Conservation (phyloP, 2,797 vertebrate genomes). For the Artibeus lituratus region DNA sequence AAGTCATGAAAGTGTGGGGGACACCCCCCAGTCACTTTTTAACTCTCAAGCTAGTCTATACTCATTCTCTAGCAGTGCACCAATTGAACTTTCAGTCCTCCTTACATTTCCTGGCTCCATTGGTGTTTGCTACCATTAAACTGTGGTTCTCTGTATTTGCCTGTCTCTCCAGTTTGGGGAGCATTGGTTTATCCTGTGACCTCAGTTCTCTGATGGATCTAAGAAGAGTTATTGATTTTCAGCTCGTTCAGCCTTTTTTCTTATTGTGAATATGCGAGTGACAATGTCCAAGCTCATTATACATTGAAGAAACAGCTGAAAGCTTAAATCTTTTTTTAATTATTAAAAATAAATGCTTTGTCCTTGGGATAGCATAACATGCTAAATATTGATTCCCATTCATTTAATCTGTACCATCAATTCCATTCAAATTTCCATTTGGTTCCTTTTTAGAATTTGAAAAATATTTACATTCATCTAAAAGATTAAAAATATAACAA, state of each 20-base stretch:
- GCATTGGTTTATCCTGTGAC: background rate
- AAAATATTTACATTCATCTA: background rate
- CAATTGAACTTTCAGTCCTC: background rate
- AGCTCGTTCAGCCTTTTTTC: background rate
- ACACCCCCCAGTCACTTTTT: background rate
- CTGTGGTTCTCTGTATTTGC: background rate
- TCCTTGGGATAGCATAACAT: background rate
- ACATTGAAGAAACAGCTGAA: background rate
- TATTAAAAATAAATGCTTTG: background rate
- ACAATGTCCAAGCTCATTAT: background rate
- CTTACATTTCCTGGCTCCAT: background rate
- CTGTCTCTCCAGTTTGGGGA: background rate
- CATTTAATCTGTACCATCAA: background rate
- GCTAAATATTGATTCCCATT: background rate
- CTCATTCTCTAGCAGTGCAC: background rate
- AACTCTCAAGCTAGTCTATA: background rate
- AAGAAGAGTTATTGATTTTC: background rate
- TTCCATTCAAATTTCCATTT: conserved; percentile 14
- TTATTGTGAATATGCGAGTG: background rate
- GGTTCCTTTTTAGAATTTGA: background rate
- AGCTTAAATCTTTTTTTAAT: background rate
- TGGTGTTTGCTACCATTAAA: background rate
- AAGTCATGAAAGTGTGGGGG: background rate
- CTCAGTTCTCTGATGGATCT: background rate
- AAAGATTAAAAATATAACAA: conserved; percentile 1